These are phyloP conservation scores for Corvus cornix DNA, from an alignment of 2,113 vertebrate species.

Conservation along the genomic window DNA sequence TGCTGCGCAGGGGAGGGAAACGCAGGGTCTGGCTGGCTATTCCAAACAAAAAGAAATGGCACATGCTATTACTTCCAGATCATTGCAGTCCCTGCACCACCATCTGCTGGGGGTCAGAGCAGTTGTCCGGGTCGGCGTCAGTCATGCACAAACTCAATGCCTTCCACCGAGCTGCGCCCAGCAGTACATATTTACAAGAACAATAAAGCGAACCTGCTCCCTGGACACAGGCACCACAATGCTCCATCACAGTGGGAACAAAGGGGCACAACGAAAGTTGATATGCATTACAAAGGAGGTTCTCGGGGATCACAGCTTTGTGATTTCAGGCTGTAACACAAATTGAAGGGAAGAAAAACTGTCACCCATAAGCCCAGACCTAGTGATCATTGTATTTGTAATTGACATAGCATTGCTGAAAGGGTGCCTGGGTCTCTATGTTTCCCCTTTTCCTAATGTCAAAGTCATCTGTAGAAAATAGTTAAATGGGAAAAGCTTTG, in stretches of 20 bases:
- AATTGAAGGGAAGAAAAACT: conserved; percentile 41
- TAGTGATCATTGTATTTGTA: neutral
- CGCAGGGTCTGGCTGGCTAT: conserved; percentile 69
- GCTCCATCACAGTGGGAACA: conserved; percentile 74
- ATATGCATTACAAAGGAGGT: conserved; percentile 84
- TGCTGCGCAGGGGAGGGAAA: conserved; percentile 53
- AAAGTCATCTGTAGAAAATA: neutral
- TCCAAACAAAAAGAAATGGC: conserved; percentile 88
- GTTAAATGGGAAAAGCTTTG: neutral
- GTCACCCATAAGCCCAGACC: conserved; percentile 24
- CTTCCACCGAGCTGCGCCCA: conserved; percentile 74
- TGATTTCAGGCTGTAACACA: conserved; percentile 40
- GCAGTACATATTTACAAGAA: conserved; percentile 80
- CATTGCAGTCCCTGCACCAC: conserved; percentile 82
- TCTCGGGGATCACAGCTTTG: conserved; percentile 39
- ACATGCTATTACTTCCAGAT: conserved; percentile 90
- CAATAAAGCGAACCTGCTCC: conserved; percentile 84
- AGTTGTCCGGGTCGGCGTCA: conserved; percentile 83
- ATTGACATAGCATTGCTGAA: neutral
- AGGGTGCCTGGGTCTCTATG: neutral
- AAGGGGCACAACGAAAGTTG: conserved; percentile 75
- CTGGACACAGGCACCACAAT: conserved; percentile 71
- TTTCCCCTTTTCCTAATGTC: neutral
- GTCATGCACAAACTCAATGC: conserved; percentile 71
- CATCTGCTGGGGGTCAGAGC: conserved; percentile 88